A percentile compares a stretch with the other conserved stretches of the same genome.
Evolutionary conservation across 2,113 vertebrate genomes (phyloP).

Genomic region (Nothoprocta pentlandii): DNA sequence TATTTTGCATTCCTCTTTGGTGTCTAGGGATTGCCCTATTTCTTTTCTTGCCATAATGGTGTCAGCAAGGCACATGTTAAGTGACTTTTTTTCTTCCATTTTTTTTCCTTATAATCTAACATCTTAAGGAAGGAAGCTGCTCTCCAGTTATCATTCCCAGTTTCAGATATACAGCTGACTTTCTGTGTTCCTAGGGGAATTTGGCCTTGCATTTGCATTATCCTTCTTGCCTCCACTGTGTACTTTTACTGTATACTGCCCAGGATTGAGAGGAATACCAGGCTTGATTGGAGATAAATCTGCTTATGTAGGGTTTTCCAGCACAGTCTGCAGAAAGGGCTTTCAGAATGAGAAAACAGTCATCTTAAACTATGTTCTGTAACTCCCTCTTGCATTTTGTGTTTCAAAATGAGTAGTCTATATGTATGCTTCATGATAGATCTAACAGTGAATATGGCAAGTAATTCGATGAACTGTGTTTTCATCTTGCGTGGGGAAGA

Average conservation of each 20-base stretch:
- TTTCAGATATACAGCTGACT: background rate
- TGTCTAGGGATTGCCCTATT: background rate
- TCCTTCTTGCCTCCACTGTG: background rate
- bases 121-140: background rate
- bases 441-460: background rate
- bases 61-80: background rate
- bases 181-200: background rate
- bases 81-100: background rate
- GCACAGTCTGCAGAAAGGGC: background rate
- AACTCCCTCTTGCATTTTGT: background rate
- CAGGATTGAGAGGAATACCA: background rate
- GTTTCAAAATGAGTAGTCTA: background rate
- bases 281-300: background rate
- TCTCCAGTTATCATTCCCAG: background rate
- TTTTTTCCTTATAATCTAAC: background rate
- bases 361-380: background rate
- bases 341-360: background rate
- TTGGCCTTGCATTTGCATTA: background rate
- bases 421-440: background rate
- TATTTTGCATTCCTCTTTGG: no score
- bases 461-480: background rate
- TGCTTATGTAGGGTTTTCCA: background rate
- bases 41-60: background rate
- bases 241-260: background rate
- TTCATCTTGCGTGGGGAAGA: background rate